These are phyloP conservation scores for Belonocnema kinseyi DNA, from an alignment of 1,140 invertebrate genomes.

Conservation along the genomic window DNA sequence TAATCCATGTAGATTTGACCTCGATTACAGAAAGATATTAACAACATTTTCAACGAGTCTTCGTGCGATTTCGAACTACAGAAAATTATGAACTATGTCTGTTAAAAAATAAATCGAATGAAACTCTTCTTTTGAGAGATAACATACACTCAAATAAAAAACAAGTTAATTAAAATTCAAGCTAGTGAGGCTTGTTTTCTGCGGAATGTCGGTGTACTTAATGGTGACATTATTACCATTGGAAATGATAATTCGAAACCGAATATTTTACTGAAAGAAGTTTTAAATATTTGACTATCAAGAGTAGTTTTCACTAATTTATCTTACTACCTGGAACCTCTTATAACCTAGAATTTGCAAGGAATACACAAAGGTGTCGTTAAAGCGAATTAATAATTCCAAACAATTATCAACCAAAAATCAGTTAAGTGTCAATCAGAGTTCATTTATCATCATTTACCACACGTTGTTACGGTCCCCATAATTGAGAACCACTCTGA, in stretches of 20 bases:
- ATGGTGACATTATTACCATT: constrained; percentile 25
- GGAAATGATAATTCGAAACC: constrained; percentile 29
- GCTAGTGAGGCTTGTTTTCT: constrained; percentile 31
- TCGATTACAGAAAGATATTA: constrained; percentile 31
- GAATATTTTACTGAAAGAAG: constrained; percentile 33
- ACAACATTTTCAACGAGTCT: constrained; percentile 30
- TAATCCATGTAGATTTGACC: constrained; percentile 42
- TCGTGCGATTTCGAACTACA: constrained; percentile 31
- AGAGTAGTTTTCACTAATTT: neutral
- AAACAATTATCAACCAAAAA: no score
- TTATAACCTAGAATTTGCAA: constrained; percentile 32
- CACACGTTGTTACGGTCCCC: no score
- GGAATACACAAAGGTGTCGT: constrained; percentile 8
- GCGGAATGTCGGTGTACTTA: constrained; percentile 34
- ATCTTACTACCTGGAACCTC: constrained; percentile 1
- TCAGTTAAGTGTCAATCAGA: no score
- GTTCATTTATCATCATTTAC: no score
- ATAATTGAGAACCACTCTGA: no score
- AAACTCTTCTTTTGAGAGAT: no score
- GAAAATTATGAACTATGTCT: constrained; percentile 38
- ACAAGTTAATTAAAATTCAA: constrained; percentile 39
- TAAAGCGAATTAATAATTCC: no score
- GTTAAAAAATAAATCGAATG: no score
- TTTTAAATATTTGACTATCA: constrained; percentile 33
- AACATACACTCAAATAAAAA: constrained; percentile 32